Percentiles rank a stretch among this genome's conserved stretches.
phyloP scores from a whole-genome alignment of 2,113 vertebrate genomes.

The Bos indicus region DNA sequence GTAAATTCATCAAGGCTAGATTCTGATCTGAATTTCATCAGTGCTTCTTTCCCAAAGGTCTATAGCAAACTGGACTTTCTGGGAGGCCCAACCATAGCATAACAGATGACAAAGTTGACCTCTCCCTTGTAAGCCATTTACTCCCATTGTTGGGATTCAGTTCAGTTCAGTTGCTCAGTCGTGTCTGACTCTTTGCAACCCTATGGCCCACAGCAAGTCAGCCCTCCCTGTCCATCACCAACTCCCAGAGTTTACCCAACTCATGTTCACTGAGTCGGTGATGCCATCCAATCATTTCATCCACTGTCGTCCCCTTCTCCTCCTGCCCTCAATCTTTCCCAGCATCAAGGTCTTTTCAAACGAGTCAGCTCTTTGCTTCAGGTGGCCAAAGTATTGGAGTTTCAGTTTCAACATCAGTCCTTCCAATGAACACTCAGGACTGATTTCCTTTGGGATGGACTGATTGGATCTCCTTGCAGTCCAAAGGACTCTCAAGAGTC shows the following conservation, averaged over 20 bases:
- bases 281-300: background rate
- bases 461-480: background rate
- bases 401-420: background rate
- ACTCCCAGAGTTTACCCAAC: background rate
- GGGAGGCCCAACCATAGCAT: background rate
- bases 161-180: background rate
- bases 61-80: background rate
- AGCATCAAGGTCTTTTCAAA: background rate
- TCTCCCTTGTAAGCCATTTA: background rate
- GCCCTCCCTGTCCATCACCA: background rate
- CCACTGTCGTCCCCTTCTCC: background rate
- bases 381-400: background rate
- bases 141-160: background rate
- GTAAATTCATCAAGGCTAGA: background rate
- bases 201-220: fast-evolving
- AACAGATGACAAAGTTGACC: background rate
- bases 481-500: background rate
- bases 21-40: background rate
- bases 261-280: background rate
- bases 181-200: background rate
- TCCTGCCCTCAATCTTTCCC: background rate
- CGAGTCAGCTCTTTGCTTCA: background rate
- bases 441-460: background rate
- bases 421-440: background rate
- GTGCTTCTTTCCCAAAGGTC: background rate